Evolutionary conservation across 2,113 vertebrate species (phyloP), one percentile per base, ranked within the genome.

Genomic region (Corythoichthys intestinalis): DNA sequence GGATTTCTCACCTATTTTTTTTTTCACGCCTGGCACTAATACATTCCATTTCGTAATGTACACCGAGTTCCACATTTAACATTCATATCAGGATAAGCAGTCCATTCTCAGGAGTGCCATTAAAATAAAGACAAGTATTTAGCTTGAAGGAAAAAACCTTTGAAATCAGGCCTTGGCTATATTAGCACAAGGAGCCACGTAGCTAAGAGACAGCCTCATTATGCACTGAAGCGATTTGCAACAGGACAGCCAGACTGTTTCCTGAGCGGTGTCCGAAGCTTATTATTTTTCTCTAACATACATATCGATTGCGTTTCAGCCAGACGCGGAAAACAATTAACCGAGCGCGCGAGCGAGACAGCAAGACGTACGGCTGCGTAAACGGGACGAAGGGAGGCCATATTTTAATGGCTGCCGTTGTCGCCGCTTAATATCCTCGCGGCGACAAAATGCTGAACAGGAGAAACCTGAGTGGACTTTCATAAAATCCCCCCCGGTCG

Each of bases 381-480:
- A 52, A 71, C 77, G 65, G 59, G 83, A 75, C 73, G 34, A 49
- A 49, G 70, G 65, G 78, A 78, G 70, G 86, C 72, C 76, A 81
- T 82, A 71, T 85, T 88, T 89, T 89, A 89, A 88, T 87, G 85
- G 82, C 75, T 70, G 61, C 39, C n/a, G 81, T 86, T 91, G 91
- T 91, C 91, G 89, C 88, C 85, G 76, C 78, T 74, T 88, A 83
- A 88, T 86, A 90, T 90, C 86, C 85, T 89, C 81, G 69, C 79
- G 73, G 81, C 76, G 85, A 90, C 88, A 89, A 89, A 91, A 83
- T 80, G 90, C 91, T 91, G 90, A 92, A 89, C 64, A 75, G 71
- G 86, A 83, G 89, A 91, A 92, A 91, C 84, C n/a, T 46, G 85
- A 91, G 88, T 85, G 62, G 86, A 83, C 86, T 90, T 86, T 85